phyloP scores from a whole-genome alignment of 2,888 invertebrate genomes.

The Ennomos quercinarius region DNA sequence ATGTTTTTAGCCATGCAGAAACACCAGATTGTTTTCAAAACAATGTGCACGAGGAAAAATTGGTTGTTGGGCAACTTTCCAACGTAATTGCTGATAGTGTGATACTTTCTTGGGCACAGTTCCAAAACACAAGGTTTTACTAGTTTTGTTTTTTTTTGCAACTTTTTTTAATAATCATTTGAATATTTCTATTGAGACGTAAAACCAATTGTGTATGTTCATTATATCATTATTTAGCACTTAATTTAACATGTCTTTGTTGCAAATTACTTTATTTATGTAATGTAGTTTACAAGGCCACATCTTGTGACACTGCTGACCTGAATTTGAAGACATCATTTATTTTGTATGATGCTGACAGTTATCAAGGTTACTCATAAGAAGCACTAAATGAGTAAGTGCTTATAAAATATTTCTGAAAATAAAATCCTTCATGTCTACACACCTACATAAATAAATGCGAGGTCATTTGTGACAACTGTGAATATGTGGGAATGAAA shows the following conservation, averaged over 20 bases:
- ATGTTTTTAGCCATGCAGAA: slow-evolving; percentile 17
- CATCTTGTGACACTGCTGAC: slow-evolving; percentile 20
- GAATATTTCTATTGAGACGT: neutral
- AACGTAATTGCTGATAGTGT: slow-evolving; percentile 19
- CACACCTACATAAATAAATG: too few relatives aligned
- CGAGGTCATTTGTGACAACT: too few relatives aligned
- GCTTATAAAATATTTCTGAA: too few relatives aligned
- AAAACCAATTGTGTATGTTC: neutral
- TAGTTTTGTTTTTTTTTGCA: neutral
- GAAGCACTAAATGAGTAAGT: too few relatives aligned
- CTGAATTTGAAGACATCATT: slow-evolving; percentile 19
- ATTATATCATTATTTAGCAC: slow-evolving; percentile 10
- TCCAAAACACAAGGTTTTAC: slow-evolving; percentile 19
- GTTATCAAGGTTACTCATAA: neutral
- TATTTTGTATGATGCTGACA: slow-evolving; percentile 6
- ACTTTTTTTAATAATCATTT: too few relatives aligned
- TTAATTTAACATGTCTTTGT: slow-evolving; percentile 10
- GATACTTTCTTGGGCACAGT: slow-evolving; percentile 32
- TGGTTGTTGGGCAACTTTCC: slow-evolving; percentile 33
- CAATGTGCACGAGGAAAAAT: slow-evolving; percentile 25
- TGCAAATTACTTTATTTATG: slow-evolving; percentile 25
- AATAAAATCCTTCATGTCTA: neutral
- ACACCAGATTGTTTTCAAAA: slow-evolving; percentile 25
- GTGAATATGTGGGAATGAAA: too few relatives aligned
- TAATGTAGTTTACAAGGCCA: slow-evolving; percentile 22